Evolutionary conservation across 2,797 vertebrate species (phyloP).

Genomic region (Clarias laeviceps): DNA sequence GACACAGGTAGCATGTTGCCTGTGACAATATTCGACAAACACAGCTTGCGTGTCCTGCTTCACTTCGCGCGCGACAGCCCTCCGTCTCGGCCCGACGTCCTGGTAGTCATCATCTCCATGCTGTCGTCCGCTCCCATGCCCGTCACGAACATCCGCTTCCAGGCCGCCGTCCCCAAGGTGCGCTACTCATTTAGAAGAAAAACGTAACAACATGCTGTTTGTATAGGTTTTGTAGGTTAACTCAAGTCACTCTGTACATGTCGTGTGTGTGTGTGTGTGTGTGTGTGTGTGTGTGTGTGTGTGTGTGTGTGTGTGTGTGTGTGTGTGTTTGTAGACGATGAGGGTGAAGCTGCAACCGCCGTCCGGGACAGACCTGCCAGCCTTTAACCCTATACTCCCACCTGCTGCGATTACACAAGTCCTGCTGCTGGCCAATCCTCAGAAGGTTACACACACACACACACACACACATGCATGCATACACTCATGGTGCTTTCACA

Average conservation of each 20-base stretch:
- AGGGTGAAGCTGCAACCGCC: conserved; percentile 95
- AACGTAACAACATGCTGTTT: neutral
- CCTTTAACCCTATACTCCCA: conserved; percentile 92
- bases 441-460: conserved; percentile 80
- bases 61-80: conserved; percentile 90
- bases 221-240: neutral
- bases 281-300: no score
- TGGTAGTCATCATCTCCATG: conserved; percentile 98
- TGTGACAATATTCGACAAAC: conserved; percentile 92
- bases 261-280: neutral
- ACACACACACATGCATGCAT: neutral
- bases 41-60: conserved; percentile 92
- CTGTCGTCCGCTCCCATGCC: conserved; percentile 90
- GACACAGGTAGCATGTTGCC: conserved; percentile 88
- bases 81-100: conserved; percentile 83
- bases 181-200: neutral
- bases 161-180: conserved; percentile 95
- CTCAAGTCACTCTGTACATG: neutral
- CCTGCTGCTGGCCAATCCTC: conserved; percentile 92
- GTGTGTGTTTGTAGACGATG: conserved; percentile 80
- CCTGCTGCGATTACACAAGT: conserved; percentile 94
- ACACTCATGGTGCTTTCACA: no score
- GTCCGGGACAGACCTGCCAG: conserved; percentile 87
- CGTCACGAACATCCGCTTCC: conserved; percentile 91
- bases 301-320: neutral